Conservation (phyloP, 2,797 vertebrate species). For the Steatocranus sp. region DNA sequence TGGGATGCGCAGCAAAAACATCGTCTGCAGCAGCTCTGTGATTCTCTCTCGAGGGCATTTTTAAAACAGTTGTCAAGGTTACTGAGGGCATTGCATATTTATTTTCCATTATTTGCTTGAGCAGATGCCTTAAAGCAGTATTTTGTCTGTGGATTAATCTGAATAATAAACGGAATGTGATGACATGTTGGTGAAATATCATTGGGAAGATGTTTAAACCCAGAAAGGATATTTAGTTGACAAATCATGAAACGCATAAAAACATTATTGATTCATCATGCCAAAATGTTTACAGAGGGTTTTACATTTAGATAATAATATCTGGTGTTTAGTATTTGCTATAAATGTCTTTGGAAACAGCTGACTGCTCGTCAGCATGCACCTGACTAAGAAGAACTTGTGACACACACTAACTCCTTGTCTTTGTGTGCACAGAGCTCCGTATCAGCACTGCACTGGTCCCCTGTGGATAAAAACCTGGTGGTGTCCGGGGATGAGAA, state of each 20-base stretch:
- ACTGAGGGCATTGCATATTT: not conserved
- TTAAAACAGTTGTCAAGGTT: not conserved
- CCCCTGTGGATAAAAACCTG: slow-evolving; percentile 86
- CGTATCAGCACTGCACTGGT: slow-evolving; percentile 89
- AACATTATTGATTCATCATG: rapidly evolving
- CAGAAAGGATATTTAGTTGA: not conserved
- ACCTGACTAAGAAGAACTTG: not conserved
- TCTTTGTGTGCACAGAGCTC: slow-evolving; percentile 68
- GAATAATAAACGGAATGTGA: not conserved
- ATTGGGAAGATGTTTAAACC: not conserved
- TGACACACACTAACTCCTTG: not conserved
- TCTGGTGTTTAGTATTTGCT: not conserved
- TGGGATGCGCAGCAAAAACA: not conserved
- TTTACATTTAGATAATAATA: not conserved
- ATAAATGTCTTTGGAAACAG: not conserved
- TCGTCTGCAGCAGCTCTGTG: not conserved
- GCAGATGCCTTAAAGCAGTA: not conserved
- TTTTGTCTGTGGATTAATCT: not conserved
- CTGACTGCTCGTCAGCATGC: not conserved
- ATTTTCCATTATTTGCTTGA: slow-evolving; percentile 7
- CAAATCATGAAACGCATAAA: not conserved
- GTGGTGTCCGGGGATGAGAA: slow-evolving; percentile 93
- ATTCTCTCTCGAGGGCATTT: not conserved
- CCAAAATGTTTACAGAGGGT: not conserved
- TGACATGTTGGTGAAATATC: not conserved